Conservation (phyloP, 2,113 vertebrate genomes). For the Corapipo altera region DNA sequence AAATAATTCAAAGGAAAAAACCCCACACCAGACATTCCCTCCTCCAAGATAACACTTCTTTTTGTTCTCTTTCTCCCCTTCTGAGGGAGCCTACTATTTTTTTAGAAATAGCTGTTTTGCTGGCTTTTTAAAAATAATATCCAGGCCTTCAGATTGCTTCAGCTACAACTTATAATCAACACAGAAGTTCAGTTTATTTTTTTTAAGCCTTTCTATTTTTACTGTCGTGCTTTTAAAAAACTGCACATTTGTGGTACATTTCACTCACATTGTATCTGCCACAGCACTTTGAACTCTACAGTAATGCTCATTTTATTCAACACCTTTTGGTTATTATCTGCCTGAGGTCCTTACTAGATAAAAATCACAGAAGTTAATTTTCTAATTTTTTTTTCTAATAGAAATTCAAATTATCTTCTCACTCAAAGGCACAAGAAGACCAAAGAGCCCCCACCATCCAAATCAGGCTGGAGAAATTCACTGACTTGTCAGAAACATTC, state of each 20-base stretch:
- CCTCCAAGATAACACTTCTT: neutral
- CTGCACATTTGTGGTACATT: neutral
- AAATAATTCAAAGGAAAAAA: constrained; percentile 26
- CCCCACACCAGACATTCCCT: neutral
- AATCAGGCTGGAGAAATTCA: neutral
- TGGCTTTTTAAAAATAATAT: constrained; percentile 13
- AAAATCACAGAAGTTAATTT: neutral
- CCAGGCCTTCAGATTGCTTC: neutral
- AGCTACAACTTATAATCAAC: constrained; percentile 24
- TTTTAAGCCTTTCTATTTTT: constrained; percentile 14
- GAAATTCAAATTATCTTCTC: neutral
- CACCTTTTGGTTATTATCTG: neutral
- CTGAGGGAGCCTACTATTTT: neutral
- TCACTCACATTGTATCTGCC: neutral
- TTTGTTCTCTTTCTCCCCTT: neutral
- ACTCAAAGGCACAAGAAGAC: neutral
- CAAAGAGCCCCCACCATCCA: neutral
- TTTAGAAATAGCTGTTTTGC: neutral
- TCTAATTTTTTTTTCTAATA: neutral
- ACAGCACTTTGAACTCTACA: neutral
- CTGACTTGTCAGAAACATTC: neutral
- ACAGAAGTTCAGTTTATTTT: neutral
- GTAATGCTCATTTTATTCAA: neutral
- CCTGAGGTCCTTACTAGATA: neutral
- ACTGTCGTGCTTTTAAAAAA: neutral